phyloP scores from a whole-genome alignment of 2,888 invertebrate species.

The Agrotis segetum region DNA sequence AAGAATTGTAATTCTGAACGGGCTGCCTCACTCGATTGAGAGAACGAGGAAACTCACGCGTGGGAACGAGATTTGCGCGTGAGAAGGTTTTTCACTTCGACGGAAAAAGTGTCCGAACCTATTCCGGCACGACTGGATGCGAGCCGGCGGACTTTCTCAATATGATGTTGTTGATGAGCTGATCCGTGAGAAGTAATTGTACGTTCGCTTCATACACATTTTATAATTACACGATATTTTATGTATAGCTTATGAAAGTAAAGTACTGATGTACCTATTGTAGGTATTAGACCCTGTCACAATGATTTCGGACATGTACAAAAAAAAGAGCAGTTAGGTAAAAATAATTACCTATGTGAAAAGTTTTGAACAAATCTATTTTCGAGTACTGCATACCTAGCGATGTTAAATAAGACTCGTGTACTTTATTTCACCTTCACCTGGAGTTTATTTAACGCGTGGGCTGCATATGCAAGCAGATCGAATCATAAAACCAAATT shows the following conservation, averaged over 20 bases:
- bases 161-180: conserved; percentile 69
- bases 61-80: conserved; percentile 87
- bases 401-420: conserved; percentile 30
- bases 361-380: conserved; percentile 17
- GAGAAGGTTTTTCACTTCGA: conserved; percentile 80
- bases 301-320: conserved; percentile 14
- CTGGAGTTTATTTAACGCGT: conserved; percentile 65
- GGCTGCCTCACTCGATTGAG: conserved; percentile 72
- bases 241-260: conserved; percentile 13
- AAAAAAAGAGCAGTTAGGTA: conserved; percentile 25
- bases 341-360: conserved; percentile 5
- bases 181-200: conserved; percentile 66
- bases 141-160: conserved; percentile 77
- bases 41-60: conserved; percentile 82
- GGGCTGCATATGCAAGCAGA: conserved; percentile 65
- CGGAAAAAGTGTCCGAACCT: conserved; percentile 78
- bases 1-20: conserved; percentile 60
- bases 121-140: conserved; percentile 75
- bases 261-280: background rate
- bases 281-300: conserved; percentile 28
- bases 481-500: conserved; percentile 68
- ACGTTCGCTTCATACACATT: conserved; percentile 19
- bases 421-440: conserved; percentile 44
- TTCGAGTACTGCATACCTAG: conserved; percentile 7
- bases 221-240: conserved; percentile 7